A percentile compares a stretch with the other conserved stretches of the same genome.
Conservation (phyloP, 2,797 vertebrate genomes). For the Columba guinea region DNA sequence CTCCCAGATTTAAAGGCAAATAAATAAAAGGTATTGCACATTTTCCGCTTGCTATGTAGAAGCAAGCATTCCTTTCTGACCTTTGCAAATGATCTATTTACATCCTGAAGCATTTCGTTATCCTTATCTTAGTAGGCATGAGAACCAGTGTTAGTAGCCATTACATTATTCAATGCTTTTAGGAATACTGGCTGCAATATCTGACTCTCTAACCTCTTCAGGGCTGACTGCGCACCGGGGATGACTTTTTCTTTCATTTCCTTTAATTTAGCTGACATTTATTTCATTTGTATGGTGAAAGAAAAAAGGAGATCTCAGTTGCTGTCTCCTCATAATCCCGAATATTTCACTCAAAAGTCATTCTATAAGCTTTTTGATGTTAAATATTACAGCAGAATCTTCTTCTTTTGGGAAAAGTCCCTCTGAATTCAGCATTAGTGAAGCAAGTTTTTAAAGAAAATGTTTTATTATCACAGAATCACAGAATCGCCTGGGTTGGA, state of each 20-base stretch:
- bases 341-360: constrained; percentile 18
- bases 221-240: constrained; percentile 17
- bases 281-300: constrained; percentile 47
- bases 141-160: constrained; percentile 1
- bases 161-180: constrained; percentile 35
- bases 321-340: constrained; percentile 10
- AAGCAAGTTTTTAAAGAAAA: not conserved
- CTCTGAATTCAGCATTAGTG: not conserved
- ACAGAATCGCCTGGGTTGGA: too few relatives aligned
- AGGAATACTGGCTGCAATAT: not conserved
- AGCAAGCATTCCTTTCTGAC: constrained; percentile 33
- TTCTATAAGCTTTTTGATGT: not conserved
- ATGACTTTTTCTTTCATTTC: constrained; percentile 50
- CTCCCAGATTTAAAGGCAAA: not conserved
- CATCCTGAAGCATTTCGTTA: constrained; percentile 15
- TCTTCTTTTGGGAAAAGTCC: not conserved
- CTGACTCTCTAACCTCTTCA: constrained; percentile 11
- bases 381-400: not conserved
- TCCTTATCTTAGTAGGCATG: not conserved
- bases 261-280: constrained; percentile 49
- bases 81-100: not conserved
- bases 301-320: not conserved
- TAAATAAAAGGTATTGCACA: not conserved
- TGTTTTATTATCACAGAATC: too few relatives aligned
- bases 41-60: not conserved